Conservation (phyloP, 2,888 invertebrate genomes). For the Cataglyphis rosenhaueri region DNA sequence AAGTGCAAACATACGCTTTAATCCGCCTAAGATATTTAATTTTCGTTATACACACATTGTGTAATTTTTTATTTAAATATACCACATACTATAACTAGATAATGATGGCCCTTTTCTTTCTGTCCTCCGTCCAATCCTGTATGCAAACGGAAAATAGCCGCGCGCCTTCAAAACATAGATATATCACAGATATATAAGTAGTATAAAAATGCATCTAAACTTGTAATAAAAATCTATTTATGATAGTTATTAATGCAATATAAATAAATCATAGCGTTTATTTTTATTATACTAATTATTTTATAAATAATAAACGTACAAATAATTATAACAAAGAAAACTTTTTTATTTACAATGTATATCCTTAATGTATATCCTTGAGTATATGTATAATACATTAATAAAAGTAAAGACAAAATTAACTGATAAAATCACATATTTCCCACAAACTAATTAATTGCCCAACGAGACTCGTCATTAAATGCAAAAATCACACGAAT, state of each 20-base stretch:
- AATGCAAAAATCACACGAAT: neutral
- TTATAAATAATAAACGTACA: neutral
- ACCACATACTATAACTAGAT: conserved; percentile 2
- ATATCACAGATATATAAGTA: neutral
- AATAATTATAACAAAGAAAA: neutral
- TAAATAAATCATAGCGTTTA: neutral
- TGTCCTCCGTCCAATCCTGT: neutral
- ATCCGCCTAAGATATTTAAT: conserved; percentile 55
- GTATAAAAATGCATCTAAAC: neutral
- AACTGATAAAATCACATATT: neutral
- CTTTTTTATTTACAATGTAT: neutral
- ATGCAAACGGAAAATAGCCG: conserved; percentile 9
- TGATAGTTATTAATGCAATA: neutral
- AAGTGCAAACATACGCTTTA: conserved; percentile 28
- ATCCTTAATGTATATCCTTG: neutral
- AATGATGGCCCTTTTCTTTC: neutral
- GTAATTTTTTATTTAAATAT: neutral
- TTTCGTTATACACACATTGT: conserved; percentile 28
- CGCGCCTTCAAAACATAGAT: neutral
- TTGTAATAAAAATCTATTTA: neutral
- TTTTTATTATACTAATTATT: neutral
- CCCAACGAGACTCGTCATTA: neutral
- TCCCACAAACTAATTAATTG: neutral
- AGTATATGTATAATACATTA: neutral
- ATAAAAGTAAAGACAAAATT: neutral